A percentile compares a stretch with the other conserved stretches of the same genome.
phyloP scores from a whole-genome alignment of 2,888 invertebrate species.

The Maniola hyperantus region DNA sequence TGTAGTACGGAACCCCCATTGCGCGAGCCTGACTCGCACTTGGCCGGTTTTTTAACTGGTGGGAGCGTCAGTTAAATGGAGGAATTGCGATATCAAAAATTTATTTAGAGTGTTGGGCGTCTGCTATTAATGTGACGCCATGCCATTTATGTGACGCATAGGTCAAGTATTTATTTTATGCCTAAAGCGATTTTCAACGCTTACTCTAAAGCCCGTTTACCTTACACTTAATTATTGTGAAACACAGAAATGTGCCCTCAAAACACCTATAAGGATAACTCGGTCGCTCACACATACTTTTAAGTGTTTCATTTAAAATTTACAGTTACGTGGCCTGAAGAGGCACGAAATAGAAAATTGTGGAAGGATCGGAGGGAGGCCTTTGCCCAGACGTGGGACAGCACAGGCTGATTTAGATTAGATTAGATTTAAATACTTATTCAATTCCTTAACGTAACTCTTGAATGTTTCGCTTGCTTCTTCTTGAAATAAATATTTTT shows the following conservation, averaged over 20 bases:
- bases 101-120: background rate
- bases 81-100: no score
- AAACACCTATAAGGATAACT: slow-evolving; percentile 12
- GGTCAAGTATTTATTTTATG: slow-evolving; percentile 13
- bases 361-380: no score
- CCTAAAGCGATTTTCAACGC: slow-evolving; percentile 2
- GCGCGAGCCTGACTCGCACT: no score
- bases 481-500: background rate
- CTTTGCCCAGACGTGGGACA: no score
- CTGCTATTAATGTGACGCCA: background rate
- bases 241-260: slow-evolving; percentile 21
- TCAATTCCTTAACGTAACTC: background rate
- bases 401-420: no score
- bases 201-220: slow-evolving; percentile 12
- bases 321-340: no score
- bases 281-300: slow-evolving; percentile 13
- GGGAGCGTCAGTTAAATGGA: no score
- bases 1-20: no score
- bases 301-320: background rate
- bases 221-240: slow-evolving; percentile 19
- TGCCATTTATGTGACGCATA: background rate
- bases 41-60: background rate
- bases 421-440: no score
- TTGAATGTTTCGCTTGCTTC: background rate
- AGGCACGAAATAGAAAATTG: no score